Percentiles rank a stretch among this genome's conserved stretches.
Conservation (phyloP, 2,797 vertebrate species). For the Pyrocephalus nanus region DNA sequence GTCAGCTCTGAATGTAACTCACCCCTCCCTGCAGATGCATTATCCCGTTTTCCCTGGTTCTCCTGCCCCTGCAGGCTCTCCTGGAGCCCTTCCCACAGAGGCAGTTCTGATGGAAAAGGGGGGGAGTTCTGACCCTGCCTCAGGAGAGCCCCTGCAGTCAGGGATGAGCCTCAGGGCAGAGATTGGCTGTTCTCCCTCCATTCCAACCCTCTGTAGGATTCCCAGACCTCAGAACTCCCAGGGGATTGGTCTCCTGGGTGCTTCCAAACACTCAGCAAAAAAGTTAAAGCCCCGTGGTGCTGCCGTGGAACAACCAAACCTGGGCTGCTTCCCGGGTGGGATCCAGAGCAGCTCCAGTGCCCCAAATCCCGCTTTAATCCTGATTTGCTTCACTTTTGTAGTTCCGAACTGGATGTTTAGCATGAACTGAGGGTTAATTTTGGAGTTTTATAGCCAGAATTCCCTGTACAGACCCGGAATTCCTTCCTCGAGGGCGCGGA, state of each 20-base stretch:
- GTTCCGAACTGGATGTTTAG: background rate
- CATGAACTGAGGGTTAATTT: background rate
- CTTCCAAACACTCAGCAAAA: background rate
- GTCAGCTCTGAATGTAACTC: background rate
- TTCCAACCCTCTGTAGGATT: background rate
- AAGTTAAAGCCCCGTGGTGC: fast-evolving
- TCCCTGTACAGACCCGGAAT: conserved; percentile 59
- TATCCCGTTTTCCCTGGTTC: background rate
- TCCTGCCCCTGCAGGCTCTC: background rate
- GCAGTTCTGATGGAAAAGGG: background rate
- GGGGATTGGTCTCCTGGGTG: background rate
- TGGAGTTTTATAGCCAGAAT: conserved; percentile 44
- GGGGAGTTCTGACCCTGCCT: background rate
- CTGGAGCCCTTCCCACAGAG: background rate
- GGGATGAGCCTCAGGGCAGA: background rate
- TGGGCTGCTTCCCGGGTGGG: background rate
- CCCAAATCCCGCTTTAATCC: background rate
- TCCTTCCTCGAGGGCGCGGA: conserved; percentile 24
- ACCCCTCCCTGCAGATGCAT: background rate
- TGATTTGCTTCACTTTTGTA: background rate
- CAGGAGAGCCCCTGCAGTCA: background rate
- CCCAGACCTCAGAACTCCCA: background rate
- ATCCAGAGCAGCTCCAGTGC: background rate
- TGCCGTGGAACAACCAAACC: background rate
- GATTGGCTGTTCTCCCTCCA: background rate